Evolutionary conservation across 2,797 vertebrate species (phyloP), one percentile per base, ranked within the genome.

Genomic region (Thamnophis elegans): DNA sequence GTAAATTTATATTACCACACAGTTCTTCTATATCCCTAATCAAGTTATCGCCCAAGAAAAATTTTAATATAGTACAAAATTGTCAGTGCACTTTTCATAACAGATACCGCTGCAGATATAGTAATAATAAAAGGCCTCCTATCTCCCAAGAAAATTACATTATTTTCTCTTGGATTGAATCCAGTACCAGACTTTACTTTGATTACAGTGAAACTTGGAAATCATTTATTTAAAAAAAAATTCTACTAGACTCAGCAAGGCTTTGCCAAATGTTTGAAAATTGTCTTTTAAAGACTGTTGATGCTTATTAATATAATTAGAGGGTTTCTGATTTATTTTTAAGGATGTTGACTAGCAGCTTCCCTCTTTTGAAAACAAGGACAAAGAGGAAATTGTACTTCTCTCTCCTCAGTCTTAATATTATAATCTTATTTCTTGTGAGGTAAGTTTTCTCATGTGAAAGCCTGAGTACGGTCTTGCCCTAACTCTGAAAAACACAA

Each of bases 71-170:
- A 53, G 78, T 91, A 92, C 91, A 73, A 0, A 92, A 92, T 16
- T 95, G 18, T 89, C 22, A 85, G 55, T 90, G 93, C 47, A 90
- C 2, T 92, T 90, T 6, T 92, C 26, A 93, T 95, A 94, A 92
- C 51, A 92, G 91, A 91, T 0, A 89, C 59, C 7, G 5, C 86
- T 22, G 0, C 3, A 93, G 88, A 16, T 90, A 54, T 0, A 78
- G 1, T 5, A 92, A 4, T 26, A 94, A 92, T 56, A 92, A 0
- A 94, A 85, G n/a, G 58, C 68, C 36, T 22, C 26, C 28, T 78
- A 73, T 18, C 1, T 91, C 93, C 20, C 90, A 88, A 85, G 6
- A 91, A 94, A 94, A 86, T 5, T 59, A 58, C 90, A 86, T 14
- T 82, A 58, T 90, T 94, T 2, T 0, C 59, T 90, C 92, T 87